Conservation (phyloP, 2,113 vertebrate genomes). For the Mixornis gularis region DNA sequence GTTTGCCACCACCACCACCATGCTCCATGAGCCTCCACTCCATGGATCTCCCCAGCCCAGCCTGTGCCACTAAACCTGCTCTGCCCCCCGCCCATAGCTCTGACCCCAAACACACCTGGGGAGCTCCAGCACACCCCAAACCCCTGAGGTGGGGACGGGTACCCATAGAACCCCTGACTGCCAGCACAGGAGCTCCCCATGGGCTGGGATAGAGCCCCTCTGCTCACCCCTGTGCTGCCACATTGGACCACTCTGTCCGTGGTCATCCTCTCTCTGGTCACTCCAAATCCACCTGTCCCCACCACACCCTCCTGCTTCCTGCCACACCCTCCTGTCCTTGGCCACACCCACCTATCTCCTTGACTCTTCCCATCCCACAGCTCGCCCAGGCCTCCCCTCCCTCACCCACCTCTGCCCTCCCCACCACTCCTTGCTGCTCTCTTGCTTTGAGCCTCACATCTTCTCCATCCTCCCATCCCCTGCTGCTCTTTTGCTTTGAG, state of each 20-base stretch:
- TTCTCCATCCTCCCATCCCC: not conserved
- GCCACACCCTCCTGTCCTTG: not conserved
- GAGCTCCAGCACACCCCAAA: not conserved
- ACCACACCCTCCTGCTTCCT: too few relatives aligned
- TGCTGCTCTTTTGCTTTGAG: too few relatives aligned
- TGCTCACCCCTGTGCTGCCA: not conserved
- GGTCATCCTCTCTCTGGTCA: not conserved
- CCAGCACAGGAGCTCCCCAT: fast-evolving
- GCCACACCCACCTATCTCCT: not conserved
- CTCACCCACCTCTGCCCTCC: not conserved
- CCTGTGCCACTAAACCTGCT: not conserved
- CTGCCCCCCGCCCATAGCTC: not conserved
- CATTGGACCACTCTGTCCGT: fast-evolving
- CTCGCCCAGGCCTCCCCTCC: not conserved
- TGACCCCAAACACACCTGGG: fast-evolving
- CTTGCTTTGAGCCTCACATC: too few relatives aligned
- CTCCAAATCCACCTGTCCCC: not conserved
- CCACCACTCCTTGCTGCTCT: not conserved
- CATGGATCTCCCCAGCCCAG: fast-evolving
- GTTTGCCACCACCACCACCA: not conserved
- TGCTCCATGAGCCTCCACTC: fast-evolving
- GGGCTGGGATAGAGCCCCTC: not conserved
- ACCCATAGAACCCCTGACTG: not conserved
- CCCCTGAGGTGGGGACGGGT: not conserved
- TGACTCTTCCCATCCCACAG: not conserved